A percentile compares a stretch with the other conserved stretches of the same genome.
Evolutionary conservation across 2,797 vertebrate genomes (phyloP).

Genomic region (Sciurus vulgaris): DNA sequence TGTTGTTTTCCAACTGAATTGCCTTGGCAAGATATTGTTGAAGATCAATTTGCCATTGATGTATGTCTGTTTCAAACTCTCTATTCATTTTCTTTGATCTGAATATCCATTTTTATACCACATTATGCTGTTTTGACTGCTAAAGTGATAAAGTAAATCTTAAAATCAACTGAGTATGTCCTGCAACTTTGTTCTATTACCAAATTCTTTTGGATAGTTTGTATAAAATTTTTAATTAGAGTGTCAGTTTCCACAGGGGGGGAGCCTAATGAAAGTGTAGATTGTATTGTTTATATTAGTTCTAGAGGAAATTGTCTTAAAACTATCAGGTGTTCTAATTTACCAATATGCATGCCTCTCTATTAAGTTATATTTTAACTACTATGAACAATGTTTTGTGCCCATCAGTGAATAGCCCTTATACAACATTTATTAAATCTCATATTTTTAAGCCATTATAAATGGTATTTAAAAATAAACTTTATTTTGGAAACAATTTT

Average conservation of each 20-base stretch:
- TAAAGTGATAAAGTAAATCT: neutral
- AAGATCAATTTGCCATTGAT: neutral
- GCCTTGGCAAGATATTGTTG: neutral
- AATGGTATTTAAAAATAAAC: neutral
- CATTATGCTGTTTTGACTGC: slow-evolving; percentile 13
- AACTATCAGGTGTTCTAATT: neutral
- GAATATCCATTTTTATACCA: neutral
- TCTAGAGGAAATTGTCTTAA: neutral
- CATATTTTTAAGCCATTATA: slow-evolving; percentile 7
- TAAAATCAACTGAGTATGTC: neutral
- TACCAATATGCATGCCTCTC: neutral
- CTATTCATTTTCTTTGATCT: neutral
- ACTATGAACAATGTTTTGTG: neutral
- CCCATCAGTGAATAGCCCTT: neutral
- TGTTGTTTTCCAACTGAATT: neutral
- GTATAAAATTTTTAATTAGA: neutral
- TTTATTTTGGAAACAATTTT: neutral
- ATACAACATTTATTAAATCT: neutral
- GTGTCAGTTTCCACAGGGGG: neutral
- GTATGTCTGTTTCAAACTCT: neutral
- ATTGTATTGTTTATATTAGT: neutral
- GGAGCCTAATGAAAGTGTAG: neutral
- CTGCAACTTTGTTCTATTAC: neutral
- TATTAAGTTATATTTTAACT: neutral
- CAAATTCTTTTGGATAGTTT: neutral